Percentiles rank a stretch among this genome's conserved stretches.
Evolutionary conservation across 2,888 invertebrate species (phyloP).

Genomic region (Lasioglossum villosulum): DNA sequence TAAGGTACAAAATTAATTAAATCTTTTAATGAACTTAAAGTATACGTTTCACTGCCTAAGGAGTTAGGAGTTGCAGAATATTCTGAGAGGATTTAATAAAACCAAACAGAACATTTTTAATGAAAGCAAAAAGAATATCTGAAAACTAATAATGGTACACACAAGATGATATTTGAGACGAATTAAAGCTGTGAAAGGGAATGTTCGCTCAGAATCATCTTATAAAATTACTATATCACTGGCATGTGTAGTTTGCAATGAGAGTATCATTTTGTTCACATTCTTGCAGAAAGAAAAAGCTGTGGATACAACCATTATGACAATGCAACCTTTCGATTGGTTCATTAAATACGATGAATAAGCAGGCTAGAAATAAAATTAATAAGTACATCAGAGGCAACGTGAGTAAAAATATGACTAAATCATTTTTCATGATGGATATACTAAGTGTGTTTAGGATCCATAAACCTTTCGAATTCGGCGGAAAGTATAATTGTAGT

Average conservation of each 20-base stretch:
- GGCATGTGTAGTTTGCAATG: background rate
- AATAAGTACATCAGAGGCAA: background rate
- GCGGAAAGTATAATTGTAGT: background rate
- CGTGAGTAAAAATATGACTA: background rate
- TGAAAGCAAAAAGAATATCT: background rate
- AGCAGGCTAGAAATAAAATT: background rate
- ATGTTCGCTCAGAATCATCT: background rate
- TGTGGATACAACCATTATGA: background rate
- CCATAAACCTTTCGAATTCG: background rate
- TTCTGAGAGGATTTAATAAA: background rate
- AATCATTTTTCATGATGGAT: background rate
- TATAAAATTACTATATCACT: background rate
- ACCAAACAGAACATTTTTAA: background rate
- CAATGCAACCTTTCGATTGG: background rate
- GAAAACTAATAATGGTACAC: background rate
- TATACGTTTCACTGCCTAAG: no score
- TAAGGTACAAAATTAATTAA: background rate
- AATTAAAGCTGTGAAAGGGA: background rate
- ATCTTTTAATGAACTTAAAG: background rate
- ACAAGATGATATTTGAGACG: background rate
- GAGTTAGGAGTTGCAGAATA: background rate
- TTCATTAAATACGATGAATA: background rate
- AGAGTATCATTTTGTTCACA: background rate
- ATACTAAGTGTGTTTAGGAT: background rate
- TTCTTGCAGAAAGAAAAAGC: background rate